A percentile compares a stretch with the other conserved stretches of the same genome.
Conservation (phyloP, 2,797 vertebrate genomes). For the Syngnathus rostellatus region DNA sequence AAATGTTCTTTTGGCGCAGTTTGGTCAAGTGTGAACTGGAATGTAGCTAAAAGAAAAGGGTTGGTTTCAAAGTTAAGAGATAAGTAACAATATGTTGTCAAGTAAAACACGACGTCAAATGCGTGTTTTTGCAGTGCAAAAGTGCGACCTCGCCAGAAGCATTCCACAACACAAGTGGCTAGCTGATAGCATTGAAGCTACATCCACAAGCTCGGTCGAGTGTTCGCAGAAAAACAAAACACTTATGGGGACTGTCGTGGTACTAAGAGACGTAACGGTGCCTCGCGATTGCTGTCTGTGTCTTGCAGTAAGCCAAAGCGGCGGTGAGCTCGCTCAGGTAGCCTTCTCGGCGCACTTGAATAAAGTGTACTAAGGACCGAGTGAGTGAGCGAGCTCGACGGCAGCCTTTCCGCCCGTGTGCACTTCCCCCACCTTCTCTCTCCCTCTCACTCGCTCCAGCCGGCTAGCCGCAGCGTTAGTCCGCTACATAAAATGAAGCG, state of each 20-base stretch:
- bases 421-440: constrained; percentile 68
- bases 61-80: constrained; percentile 44
- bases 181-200: constrained; percentile 36
- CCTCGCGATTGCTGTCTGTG: constrained; percentile 10
- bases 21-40: too few species aligned
- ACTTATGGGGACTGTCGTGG: not conserved
- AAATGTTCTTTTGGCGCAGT: constrained; percentile 24
- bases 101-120: constrained; percentile 2
- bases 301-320: constrained; percentile 17
- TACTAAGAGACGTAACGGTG: constrained; percentile 5
- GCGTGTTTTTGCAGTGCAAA: constrained; percentile 20
- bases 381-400: constrained; percentile 7
- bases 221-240: constrained; percentile 7
- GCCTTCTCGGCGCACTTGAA: constrained; percentile 31
- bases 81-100: constrained; percentile 11
- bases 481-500: constrained; percentile 72
- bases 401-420: constrained; percentile 62
- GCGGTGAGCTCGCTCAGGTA: constrained; percentile 37
- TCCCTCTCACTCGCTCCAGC: constrained; percentile 52
- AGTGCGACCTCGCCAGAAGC: constrained; percentile 38
- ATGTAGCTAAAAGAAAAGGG: constrained; percentile 37
- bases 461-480: constrained; percentile 66
- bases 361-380: not conserved
- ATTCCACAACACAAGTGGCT: constrained; percentile 49
- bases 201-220: constrained; percentile 17